Percentiles rank a stretch among this genome's conserved stretches.
These are phyloP conservation scores for Gymnoscopelus braueri DNA, from an alignment of 2,797 vertebrate genomes.

Conservation along the genomic window DNA sequence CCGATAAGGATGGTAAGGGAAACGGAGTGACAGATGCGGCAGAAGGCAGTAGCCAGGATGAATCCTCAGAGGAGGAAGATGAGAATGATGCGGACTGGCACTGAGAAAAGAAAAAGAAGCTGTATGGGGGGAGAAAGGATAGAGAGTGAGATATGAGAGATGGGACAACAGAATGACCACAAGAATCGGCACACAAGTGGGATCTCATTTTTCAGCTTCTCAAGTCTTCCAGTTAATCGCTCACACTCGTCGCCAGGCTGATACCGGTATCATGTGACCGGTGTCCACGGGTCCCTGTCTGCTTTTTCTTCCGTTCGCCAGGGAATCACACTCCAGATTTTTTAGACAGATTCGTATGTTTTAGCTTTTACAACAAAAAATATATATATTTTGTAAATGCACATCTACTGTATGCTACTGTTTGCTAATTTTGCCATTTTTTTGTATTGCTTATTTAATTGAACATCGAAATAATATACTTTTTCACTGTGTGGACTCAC, in stretches of 20 bases:
- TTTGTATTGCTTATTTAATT: slow-evolving; percentile 78
- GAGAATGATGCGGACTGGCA: slow-evolving; percentile 82
- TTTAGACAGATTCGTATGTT: slow-evolving; percentile 47
- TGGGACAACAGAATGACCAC: slow-evolving; percentile 35
- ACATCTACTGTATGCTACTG: slow-evolving; percentile 56
- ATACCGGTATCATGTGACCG: slow-evolving; percentile 14
- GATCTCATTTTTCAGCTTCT: slow-evolving; percentile 4
- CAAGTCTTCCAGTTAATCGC: slow-evolving; percentile 54
- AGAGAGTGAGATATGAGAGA: slow-evolving; percentile 6
- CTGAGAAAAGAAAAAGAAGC: slow-evolving; percentile 48
- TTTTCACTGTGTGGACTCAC: slow-evolving; percentile 39
- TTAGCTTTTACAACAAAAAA: slow-evolving; percentile 56
- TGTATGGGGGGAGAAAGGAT: slow-evolving; percentile 10
- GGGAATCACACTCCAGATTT: slow-evolving; percentile 51
- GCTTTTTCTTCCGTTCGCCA: slow-evolving; percentile 23
- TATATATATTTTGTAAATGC: slow-evolving; percentile 70
- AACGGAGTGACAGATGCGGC: slow-evolving; percentile 61
- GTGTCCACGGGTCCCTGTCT: neutral
- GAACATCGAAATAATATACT: slow-evolving; percentile 58
- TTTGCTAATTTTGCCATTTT: slow-evolving; percentile 60
- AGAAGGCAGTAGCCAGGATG: slow-evolving; percentile 78
- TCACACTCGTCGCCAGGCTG: slow-evolving; percentile 37
- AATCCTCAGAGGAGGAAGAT: slow-evolving; percentile 77
- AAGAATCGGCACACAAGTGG: slow-evolving; percentile 19
- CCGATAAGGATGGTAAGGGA: slow-evolving; percentile 36